Evolutionary conservation across 2,888 invertebrate species (phyloP).

Genomic region (Caenorhabditis sp.): DNA sequence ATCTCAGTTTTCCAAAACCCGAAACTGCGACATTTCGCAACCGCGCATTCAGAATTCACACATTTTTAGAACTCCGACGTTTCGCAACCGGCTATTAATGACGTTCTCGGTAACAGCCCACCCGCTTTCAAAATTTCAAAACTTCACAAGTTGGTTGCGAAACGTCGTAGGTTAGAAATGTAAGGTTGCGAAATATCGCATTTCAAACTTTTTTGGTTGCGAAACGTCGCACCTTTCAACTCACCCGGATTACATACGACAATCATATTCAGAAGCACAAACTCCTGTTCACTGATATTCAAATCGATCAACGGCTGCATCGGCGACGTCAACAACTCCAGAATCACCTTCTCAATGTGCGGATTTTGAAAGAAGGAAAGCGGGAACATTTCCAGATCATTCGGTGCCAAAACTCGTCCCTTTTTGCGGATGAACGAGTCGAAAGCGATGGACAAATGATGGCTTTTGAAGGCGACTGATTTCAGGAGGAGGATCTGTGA

Average conservation of each 20-base stretch:
- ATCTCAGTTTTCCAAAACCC: no score
- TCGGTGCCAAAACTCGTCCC: constrained; percentile 3
- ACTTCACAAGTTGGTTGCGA: no score
- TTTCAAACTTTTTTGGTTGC: no score
- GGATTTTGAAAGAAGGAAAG: neutral
- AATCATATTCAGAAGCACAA: constrained; percentile 22
- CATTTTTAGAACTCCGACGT: no score
- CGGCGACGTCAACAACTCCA: neutral
- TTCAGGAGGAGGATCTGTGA: constrained; percentile 45
- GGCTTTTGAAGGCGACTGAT: constrained; percentile 41
- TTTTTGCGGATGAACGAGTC: constrained; percentile 26
- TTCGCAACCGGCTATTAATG: no score
- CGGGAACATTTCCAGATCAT: constrained; percentile 21
- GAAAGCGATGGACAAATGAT: constrained; percentile 36
- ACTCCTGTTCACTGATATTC: constrained; percentile 15
- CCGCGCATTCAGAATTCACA: no score
- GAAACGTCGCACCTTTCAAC: neutral
- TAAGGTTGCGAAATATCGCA: no score
- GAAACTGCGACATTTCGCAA: no score
- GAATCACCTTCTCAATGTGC: neutral
- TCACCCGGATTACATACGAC: constrained; percentile 36
- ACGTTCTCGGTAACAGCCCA: no score
- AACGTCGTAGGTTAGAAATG: neutral
- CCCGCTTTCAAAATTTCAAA: no score
- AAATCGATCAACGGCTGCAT: constrained; percentile 13